phyloP scores from a whole-genome alignment of 2,113 vertebrate species.

The Colinus virginianus region DNA sequence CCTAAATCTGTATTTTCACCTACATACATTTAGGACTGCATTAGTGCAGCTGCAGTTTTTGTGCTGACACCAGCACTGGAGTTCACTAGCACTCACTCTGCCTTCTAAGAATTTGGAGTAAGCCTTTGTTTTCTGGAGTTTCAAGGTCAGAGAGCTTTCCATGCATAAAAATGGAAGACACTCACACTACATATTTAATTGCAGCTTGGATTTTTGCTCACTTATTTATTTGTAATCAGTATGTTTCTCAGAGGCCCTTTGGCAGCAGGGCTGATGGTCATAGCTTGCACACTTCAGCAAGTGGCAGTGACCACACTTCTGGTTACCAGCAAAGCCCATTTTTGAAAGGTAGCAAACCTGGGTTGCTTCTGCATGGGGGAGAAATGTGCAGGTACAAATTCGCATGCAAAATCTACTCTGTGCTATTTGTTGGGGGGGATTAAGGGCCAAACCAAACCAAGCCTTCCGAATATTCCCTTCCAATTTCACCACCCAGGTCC shows the following conservation, averaged over 20 bases:
- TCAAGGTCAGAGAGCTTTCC: background rate
- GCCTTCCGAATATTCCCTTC: background rate
- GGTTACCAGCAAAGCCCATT: background rate
- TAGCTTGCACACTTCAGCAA: background rate
- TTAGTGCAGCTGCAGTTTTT: background rate
- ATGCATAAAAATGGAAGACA: background rate
- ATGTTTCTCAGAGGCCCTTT: background rate
- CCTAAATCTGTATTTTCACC: background rate
- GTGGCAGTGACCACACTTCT: background rate
- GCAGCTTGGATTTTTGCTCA: background rate
- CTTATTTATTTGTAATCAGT: background rate
- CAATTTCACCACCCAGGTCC: fast-evolving
- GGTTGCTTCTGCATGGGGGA: background rate
- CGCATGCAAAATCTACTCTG: background rate
- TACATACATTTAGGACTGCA: background rate
- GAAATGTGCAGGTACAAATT: background rate
- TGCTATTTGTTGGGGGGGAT: background rate
- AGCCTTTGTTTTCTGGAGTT: background rate
- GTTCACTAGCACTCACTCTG: background rate
- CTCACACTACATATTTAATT: background rate
- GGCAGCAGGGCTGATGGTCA: background rate
- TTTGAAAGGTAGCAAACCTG: background rate
- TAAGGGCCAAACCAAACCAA: background rate
- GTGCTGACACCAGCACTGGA: background rate
- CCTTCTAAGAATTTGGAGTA: background rate